Percentiles rank a stretch among this genome's conserved stretches.
Evolutionary conservation across 1,140 invertebrate genomes (phyloP).

Genomic region (Yoshiicerus persimilis): DNA sequence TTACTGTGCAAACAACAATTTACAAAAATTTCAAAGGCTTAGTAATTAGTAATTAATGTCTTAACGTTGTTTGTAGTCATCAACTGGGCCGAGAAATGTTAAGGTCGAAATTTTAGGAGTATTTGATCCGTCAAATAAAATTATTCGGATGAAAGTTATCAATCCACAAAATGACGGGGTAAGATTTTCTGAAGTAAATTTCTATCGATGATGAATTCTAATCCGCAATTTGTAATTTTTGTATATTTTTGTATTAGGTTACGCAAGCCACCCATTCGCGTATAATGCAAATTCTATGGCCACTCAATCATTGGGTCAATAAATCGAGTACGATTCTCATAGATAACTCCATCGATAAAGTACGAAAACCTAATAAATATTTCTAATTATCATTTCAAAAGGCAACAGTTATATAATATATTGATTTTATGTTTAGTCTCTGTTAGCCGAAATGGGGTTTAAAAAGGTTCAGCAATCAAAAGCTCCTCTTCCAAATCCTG

Average conservation of each 20-base stretch:
- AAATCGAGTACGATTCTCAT: conserved; percentile 74
- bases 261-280: neutral
- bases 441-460: conserved; percentile 72
- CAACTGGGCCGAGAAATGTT: conserved; percentile 54
- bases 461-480: conserved; percentile 65
- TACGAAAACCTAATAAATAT: too few relatives aligned
- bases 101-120: conserved; percentile 86
- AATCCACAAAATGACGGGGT: conserved; percentile 66
- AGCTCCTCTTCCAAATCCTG: conserved; percentile 41
- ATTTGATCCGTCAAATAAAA: conserved; percentile 72
- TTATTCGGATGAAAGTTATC: conserved; percentile 73
- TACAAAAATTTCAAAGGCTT: neutral
- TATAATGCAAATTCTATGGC: conserved; percentile 67
- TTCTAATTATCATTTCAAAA: neutral
- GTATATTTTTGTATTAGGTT: neutral
- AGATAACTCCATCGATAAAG: conserved; percentile 79
- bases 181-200: neutral
- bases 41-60: neutral
- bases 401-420: neutral
- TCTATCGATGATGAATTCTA: too few relatives aligned
- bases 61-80: neutral
- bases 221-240: neutral
- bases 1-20: neutral
- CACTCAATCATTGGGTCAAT: conserved; percentile 72
- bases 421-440: conserved; percentile 10